Conservation (phyloP, 2,888 invertebrate genomes). For the Cheilosia impressa region DNA sequence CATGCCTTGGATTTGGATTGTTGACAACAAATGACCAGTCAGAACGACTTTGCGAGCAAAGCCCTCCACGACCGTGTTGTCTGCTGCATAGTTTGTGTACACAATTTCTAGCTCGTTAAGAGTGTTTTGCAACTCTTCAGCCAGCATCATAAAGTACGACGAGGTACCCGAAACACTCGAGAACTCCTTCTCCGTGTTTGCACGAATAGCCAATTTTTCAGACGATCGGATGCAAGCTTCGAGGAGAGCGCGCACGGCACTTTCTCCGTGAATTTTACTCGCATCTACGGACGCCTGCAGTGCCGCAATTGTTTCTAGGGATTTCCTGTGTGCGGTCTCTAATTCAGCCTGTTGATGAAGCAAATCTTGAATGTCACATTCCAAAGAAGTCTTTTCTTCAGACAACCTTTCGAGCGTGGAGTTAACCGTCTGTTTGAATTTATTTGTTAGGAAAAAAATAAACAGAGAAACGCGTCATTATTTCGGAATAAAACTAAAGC, state of each 20-base stretch:
- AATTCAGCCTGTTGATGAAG: slow-evolving; percentile 88
- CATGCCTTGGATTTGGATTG: slow-evolving; percentile 89
- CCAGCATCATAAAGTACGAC: slow-evolving; percentile 78
- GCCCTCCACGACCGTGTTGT: slow-evolving; percentile 79
- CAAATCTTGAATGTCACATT: slow-evolving; percentile 87
- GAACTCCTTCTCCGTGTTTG: slow-evolving; percentile 77
- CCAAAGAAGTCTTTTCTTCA: slow-evolving; percentile 83
- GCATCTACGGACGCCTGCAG: slow-evolving; percentile 78
- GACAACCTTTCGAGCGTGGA: slow-evolving; percentile 87
- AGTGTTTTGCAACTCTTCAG: slow-evolving; percentile 77
- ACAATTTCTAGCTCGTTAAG: slow-evolving; percentile 76
- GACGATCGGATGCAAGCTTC: slow-evolving; percentile 78
- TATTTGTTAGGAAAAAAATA: slow-evolving; percentile 4
- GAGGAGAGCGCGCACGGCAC: slow-evolving; percentile 76
- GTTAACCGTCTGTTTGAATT: slow-evolving; percentile 85
- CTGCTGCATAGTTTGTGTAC: slow-evolving; percentile 79
- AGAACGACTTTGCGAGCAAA: slow-evolving; percentile 77
- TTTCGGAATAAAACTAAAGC: background rate
- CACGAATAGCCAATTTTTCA: slow-evolving; percentile 76
- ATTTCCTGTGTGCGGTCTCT: slow-evolving; percentile 84
- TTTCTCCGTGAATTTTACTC: slow-evolving; percentile 80
- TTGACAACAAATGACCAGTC: slow-evolving; percentile 85
- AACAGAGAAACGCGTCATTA: background rate
- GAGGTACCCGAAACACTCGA: slow-evolving; percentile 76
- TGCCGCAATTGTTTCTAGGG: slow-evolving; percentile 77